Base-by-base conservation (phyloP, 2,888 invertebrate genomes). In the Herminia tarsipennalis region DNA sequence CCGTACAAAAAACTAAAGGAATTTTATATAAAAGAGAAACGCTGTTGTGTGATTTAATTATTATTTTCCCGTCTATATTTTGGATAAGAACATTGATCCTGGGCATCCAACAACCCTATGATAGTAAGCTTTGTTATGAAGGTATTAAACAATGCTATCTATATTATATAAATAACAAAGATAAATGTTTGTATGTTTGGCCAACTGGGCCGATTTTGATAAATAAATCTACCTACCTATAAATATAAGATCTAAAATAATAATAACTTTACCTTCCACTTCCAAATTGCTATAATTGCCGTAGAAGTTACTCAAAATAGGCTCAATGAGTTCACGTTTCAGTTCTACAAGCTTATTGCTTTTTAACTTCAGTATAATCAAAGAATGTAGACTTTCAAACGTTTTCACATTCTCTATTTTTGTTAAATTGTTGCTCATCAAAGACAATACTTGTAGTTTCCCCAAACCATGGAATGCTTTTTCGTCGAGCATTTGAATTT, bases 401-500 rank as follows among this genome's bases (percentile, higher is more conserved):
- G 78, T 68, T 44, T 78, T 82, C 1, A 59, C 68, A 58, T 83
- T 86, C 3, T 83, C 83, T 13, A 89, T 78, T 17, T 66, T 70
- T 1, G 57, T 55, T 3, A 91, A 45, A 24, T 82, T 83, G 51
- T 91, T 91, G 10, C 75, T 77, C 5, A 86, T 81, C 30, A 91
- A 55, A 18, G 84, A 80, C n/a, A 91, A 61, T 1, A 73, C 73
- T 12, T 75, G 68, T 6, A 91, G 44, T 13, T 76, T 80, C 0
- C 55, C 44, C 8, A 89, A 71, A 1, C 91, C 91, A 32, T 76
- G 74, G 34, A 91, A 90, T 1, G 89, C 89, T 67, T 80, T 86
- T 1, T 86, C 81, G 54, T 91, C 91, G 0, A 91, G 62, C 87
- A 91, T 86, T 68, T 89, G 83, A 39, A 91, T 88, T 59, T 86